Conservation (phyloP, 2,113 vertebrate species). For the Tychaedon coryphoeus region DNA sequence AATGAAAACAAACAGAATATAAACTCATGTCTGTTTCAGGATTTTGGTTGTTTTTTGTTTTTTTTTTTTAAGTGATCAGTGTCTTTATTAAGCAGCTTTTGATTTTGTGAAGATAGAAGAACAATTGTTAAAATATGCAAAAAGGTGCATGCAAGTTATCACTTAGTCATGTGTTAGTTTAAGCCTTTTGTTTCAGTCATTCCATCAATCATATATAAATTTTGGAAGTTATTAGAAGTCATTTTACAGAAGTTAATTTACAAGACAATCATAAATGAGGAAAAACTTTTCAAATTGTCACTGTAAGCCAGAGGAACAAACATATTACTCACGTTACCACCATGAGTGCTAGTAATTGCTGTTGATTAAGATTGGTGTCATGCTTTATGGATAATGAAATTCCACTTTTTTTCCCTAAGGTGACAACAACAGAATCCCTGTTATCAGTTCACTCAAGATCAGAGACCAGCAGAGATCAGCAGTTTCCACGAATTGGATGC, state of each 20-base stretch:
- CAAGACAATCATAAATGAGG: background rate
- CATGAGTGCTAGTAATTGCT: background rate
- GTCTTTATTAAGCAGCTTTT: background rate
- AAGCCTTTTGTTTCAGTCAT: background rate
- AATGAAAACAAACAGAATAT: background rate
- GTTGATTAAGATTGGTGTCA: background rate
- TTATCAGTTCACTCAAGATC: conserved; percentile 91
- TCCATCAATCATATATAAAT: background rate
- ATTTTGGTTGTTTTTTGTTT: background rate
- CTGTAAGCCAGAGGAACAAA: background rate
- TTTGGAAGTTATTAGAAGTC: background rate
- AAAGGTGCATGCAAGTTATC: background rate
- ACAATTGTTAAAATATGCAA: background rate
- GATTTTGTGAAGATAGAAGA: background rate
- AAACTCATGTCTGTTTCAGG: fast-evolving
- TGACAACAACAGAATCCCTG: conserved; percentile 92
- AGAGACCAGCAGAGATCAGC: conserved; percentile 91
- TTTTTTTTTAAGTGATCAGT: background rate
- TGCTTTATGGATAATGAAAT: background rate
- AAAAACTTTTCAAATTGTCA: background rate
- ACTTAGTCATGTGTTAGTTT: background rate
- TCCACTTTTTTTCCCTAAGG: conserved; percentile 67
- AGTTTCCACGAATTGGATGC: conserved; percentile 89
- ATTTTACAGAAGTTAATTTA: background rate
- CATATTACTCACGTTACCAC: background rate